phyloP scores from a whole-genome alignment of 2,113 vertebrate species.

The Pyrgilauda ruficollis region DNA sequence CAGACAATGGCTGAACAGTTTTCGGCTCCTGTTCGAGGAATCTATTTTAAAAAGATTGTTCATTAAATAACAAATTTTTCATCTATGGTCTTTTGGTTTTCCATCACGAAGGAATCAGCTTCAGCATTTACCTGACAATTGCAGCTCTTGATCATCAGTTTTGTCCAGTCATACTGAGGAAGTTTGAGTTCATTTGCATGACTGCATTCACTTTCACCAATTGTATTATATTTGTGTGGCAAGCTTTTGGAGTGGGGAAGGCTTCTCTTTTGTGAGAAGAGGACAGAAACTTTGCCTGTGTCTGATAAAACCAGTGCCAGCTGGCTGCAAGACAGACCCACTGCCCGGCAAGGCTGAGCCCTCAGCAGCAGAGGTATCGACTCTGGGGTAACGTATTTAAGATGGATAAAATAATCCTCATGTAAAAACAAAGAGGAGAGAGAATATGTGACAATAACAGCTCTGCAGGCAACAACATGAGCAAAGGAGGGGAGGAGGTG shows the following conservation, averaged over 20 bases:
- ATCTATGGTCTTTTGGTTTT: not conserved
- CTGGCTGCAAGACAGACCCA: fast-evolving
- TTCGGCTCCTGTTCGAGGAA: not conserved
- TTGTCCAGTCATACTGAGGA: not conserved
- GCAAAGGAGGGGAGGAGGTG: not conserved
- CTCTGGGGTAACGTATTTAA: not conserved
- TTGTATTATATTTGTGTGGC: not conserved
- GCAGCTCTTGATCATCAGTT: not conserved
- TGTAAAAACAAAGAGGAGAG: not conserved
- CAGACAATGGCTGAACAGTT: not conserved
- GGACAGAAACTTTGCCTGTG: not conserved
- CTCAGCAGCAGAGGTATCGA: fast-evolving
- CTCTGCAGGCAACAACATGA: not conserved
- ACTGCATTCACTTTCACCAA: not conserved
- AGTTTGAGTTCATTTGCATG: not conserved
- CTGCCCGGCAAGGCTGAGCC: not conserved
- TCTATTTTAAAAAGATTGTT: not conserved
- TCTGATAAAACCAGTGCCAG: not conserved
- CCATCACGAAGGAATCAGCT: not conserved
- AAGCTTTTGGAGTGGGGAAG: not conserved
- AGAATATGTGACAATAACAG: not conserved
- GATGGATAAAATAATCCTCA: not conserved
- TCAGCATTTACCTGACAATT: not conserved
- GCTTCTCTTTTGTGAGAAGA: not conserved
- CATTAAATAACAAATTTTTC: not conserved